These are phyloP conservation scores for Rhinolophus ferrumequinum DNA, from an alignment of 2,113 vertebrate genomes.

Conservation along the genomic window DNA sequence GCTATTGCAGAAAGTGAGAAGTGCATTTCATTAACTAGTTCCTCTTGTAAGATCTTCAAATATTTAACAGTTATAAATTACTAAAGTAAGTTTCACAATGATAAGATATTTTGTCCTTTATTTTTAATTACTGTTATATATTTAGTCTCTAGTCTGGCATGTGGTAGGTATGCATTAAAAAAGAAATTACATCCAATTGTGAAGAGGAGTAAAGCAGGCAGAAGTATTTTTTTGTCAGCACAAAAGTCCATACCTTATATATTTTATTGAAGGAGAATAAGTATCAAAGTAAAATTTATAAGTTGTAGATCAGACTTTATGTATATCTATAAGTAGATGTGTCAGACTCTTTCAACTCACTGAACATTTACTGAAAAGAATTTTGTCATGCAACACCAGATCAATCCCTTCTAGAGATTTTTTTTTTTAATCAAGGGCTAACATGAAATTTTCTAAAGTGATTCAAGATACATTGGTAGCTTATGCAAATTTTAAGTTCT, in stretches of 20 bases:
- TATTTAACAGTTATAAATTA: background rate
- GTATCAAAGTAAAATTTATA: background rate
- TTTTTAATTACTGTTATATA: background rate
- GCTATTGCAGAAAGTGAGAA: background rate
- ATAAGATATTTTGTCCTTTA: background rate
- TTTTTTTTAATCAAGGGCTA: background rate
- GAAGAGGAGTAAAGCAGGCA: background rate
- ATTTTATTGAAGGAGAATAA: constrained; percentile 14
- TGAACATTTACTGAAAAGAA: background rate
- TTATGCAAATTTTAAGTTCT: background rate
- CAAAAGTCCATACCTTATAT: background rate
- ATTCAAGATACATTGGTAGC: background rate
- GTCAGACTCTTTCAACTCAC: background rate
- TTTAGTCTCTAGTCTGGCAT: background rate
- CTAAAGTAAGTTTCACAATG: background rate
- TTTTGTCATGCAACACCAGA: background rate
- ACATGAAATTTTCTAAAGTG: constrained; percentile 32
- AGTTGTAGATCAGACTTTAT: background rate
- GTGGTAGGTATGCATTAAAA: background rate
- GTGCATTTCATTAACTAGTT: background rate
- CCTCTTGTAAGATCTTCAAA: background rate
- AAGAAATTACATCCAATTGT: background rate
- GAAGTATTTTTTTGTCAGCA: background rate
- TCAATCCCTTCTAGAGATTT: background rate
- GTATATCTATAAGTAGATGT: background rate